Conservation (phyloP, 2,888 invertebrate species). For the Spilarctia lutea region DNA sequence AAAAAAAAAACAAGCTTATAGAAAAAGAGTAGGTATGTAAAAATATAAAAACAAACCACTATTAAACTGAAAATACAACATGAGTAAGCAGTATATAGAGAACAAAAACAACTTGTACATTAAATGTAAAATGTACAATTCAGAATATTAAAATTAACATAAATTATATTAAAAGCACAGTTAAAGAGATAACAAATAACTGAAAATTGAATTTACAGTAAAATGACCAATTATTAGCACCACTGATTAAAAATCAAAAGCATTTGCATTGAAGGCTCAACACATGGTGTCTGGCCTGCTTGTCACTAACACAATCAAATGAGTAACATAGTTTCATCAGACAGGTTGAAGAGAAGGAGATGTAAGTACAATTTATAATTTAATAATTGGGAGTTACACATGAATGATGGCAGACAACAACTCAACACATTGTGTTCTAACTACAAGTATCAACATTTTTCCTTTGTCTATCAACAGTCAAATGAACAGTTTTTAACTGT, state of each 20-base stretch:
- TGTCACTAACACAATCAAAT: neutral
- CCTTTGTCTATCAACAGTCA: neutral
- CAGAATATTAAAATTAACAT: constrained; percentile 16
- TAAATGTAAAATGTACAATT: constrained; percentile 9
- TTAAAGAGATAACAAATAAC: constrained; percentile 17
- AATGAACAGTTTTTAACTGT: neutral
- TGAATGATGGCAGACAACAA: neutral
- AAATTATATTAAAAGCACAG: constrained; percentile 16
- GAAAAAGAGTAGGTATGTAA: neutral
- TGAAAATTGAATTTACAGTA: constrained; percentile 24
- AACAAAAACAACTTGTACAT: constrained; percentile 6
- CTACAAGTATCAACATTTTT: neutral
- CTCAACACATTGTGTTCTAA: neutral
- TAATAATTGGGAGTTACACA: neutral
- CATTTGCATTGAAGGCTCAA: neutral
- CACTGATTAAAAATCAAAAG: constrained; percentile 8
- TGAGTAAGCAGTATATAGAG: constrained; percentile 15
- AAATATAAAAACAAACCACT: neutral
- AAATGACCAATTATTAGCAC: constrained; percentile 21
- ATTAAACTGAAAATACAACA: neutral
- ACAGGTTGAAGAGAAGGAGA: neutral
- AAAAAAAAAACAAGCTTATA: neutral
- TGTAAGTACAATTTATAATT: neutral
- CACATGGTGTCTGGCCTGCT: neutral
- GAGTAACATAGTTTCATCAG: neutral